Percentiles rank a stretch among this genome's conserved stretches.
phyloP scores from a whole-genome alignment of 2,797 vertebrate genomes.

The Mallotus villosus region DNA sequence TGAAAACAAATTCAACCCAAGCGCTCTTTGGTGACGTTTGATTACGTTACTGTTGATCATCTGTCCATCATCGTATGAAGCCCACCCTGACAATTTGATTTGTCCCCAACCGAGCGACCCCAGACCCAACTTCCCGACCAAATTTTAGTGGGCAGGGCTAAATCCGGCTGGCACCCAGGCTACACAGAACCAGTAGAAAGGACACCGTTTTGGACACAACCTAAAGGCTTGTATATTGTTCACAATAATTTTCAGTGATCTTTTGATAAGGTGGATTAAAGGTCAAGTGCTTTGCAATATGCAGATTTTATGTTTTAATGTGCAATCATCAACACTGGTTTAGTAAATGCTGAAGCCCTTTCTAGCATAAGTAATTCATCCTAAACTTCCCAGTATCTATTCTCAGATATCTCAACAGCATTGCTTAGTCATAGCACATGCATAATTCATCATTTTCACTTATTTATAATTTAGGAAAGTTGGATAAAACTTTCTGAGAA shows the following conservation, averaged over 20 bases:
- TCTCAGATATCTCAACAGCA: conserved; percentile 18
- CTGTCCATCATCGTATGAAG: too few species aligned
- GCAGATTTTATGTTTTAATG: conserved; percentile 16
- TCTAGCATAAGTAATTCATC: conserved; percentile 22
- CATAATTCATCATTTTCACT: conserved; percentile 54
- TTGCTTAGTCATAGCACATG: conserved; percentile 32
- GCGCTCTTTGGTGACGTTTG: too few species aligned
- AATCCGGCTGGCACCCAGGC: too few species aligned
- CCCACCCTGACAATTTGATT: too few species aligned
- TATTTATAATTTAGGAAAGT: conserved; percentile 56
- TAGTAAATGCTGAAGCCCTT: conserved; percentile 17
- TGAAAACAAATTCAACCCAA: too few species aligned
- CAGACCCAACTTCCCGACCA: too few species aligned
- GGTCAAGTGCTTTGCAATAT: conserved; percentile 17
- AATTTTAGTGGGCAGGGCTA: too few species aligned
- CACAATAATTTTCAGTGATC: conserved; percentile 15
- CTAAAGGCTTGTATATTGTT: conserved; percentile 32
- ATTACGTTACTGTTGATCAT: too few species aligned
- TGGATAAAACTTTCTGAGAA: conserved; percentile 37
- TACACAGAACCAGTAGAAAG: conserved; percentile 30
- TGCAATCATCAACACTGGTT: conserved; percentile 6
- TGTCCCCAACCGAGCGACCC: too few species aligned
- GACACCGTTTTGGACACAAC: conserved; percentile 31
- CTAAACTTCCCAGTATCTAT: conserved; percentile 16
- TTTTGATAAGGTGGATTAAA: conserved; percentile 1